These are phyloP conservation scores for Podarcis siculus DNA, from an alignment of 2,797 vertebrate species.

Conservation along the genomic window DNA sequence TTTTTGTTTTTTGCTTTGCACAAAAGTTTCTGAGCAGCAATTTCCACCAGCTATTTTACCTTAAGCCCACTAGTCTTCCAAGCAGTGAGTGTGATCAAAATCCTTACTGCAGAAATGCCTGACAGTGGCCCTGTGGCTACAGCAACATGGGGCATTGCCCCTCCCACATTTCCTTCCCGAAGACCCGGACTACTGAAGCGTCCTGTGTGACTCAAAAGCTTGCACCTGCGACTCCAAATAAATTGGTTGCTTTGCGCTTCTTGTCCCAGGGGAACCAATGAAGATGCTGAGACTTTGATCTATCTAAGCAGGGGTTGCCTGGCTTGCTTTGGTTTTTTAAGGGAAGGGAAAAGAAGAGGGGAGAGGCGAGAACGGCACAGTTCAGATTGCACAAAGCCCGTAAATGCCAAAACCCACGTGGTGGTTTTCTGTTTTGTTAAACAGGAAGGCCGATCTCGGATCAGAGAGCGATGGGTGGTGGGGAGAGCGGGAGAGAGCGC, in stretches of 20 bases:
- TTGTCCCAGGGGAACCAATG: not conserved
- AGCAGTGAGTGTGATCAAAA: too few species aligned
- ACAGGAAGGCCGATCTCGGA: not conserved
- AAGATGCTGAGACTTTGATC: not conserved
- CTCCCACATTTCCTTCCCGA: not conserved
- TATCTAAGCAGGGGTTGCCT: not conserved
- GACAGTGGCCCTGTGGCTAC: not conserved
- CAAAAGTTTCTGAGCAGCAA: not conserved
- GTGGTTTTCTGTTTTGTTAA: not conserved
- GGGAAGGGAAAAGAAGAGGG: too few species aligned
- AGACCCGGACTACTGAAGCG: not conserved
- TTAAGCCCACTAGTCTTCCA: not conserved
- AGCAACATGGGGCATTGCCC: not conserved
- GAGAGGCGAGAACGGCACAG: not conserved
- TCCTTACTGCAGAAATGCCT: too few species aligned
- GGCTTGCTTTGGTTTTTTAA: too few species aligned
- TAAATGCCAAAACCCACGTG: not conserved
- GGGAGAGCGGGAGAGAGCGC: not conserved
- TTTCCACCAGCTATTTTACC: too few species aligned
- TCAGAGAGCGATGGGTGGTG: too few species aligned
- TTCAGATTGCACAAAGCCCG: not conserved
- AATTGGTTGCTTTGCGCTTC: not conserved
- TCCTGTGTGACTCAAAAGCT: not conserved
- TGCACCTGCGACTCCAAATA: not conserved
- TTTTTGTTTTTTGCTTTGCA: not conserved